Evolutionary conservation across 2,888 invertebrate species (phyloP), one percentile per base, ranked within the genome.

Genomic region (Tetheella fluctuosa): DNA sequence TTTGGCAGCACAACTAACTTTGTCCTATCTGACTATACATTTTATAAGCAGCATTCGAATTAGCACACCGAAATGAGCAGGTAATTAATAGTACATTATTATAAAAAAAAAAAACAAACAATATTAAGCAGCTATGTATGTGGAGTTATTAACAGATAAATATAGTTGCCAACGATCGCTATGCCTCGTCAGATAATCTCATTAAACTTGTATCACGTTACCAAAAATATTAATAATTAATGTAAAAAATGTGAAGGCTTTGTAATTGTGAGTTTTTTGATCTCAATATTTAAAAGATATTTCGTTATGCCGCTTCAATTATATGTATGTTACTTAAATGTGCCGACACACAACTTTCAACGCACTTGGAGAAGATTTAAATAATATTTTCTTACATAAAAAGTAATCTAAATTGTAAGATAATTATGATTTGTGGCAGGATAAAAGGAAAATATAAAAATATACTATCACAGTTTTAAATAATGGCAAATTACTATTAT

Each of bases 191-290:
- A 54, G 64, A 59, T 15, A 48, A 53, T 52, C 60, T 64, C 66
- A n/a, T n/a, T 64, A 67, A 69, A 48, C 6, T 28, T 30, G 30
- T 53, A 54, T 39, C 54, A 63, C 55, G 72, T 72, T 71, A 71
- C 69, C 70, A 72, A 62, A 62, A 59, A 58, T 55, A 67, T 65
- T 57, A 54, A 53, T 60, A 30, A 30, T 34, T 13, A 34, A 34
- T 34, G 34, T 13, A 34, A 34, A 34, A 34, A 63, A 68, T 67
- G 61, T 71, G 64, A 78, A 79, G 64, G 74, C 78, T 83, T 80
- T 76, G 74, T 81, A 70, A 70, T 71, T 80, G 83, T 85, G 83
- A 81, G 83, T 84, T 83, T 55, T 77, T 81, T 85, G 87, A 88
- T 88, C 87, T 88, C 87, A 85, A 74, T 68, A 62, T 81, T n/a